Base-by-base conservation (phyloP, 1,140 invertebrate species). In the Alviniconcha marisindica region DNA sequence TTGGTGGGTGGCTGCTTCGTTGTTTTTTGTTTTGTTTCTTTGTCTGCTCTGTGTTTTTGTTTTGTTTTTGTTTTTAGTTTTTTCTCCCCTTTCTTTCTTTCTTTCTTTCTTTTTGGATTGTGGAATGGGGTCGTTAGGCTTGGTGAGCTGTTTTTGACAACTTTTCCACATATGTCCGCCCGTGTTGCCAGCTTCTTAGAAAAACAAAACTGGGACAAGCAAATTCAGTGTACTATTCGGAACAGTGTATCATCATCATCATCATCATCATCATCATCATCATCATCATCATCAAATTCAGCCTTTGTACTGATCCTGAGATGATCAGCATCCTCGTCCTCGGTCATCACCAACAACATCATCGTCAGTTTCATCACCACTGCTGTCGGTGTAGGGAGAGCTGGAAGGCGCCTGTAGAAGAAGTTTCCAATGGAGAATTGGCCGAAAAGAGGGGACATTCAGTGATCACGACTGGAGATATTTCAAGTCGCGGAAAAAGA, bases 401-500 rank as follows among this genome's bases (percentile, higher is more conserved):
- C 12, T 33, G 14, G 31, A 66, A 66, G 33, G 31, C 31, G 63
- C 33, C 14, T 24, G 28, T 24, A 24, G 18, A 48, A 24, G 24
- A 66, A 66, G 31, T 33, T 33, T 66, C 63, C 63, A 66, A 66
- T 33, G 12, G 24, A 24, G 63, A 66, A 66, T 33, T 24, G 63
- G n/a, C 63, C 28, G 12, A 28, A 66, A 33, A 66, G 31, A 28
- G 31, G 54, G 28, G 31, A 66, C 63, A 66, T 66, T 66, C 63
- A 66, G 63, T 31, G 63, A 66, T 66, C 28, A 66, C 31, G 24
- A 66, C 63, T 31, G 63, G 63, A 66, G 63, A 66, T 66, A 66
- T 66, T 66, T 66, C 31, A 36, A 24, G 24, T 28, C 63, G 2
- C 4, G 24, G 5, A 24, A 1, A 12, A 24, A 66, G 0, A 24